These are phyloP conservation scores for Montipora capricornis DNA, from an alignment of 64 coral and sea anemone species.

Conservation along the genomic window DNA sequence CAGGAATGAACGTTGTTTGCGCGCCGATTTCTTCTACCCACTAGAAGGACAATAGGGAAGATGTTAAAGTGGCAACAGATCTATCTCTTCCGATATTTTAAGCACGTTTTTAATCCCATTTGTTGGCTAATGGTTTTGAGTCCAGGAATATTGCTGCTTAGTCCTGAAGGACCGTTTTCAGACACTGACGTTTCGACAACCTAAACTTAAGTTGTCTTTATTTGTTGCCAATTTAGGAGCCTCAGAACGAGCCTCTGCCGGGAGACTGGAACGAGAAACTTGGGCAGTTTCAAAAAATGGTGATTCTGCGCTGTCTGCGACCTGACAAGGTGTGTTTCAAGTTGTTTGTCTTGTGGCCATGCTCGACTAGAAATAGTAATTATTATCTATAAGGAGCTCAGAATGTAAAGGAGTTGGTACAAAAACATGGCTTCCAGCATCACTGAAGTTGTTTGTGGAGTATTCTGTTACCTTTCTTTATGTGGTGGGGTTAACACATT, in stretches of 20 bases:
- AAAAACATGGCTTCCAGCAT: background rate
- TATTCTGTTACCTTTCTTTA: background rate
- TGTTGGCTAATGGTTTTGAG: no score
- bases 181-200: no score
- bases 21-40: no score
- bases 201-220: no score
- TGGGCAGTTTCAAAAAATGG: slow-evolving; percentile 93
- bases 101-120: no score
- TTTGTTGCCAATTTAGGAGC: slow-evolving; percentile 64
- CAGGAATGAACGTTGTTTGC: no score
- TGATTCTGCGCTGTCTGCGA: slow-evolving; percentile 90
- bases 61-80: no score
- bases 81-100: no score
- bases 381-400: background rate
- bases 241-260: slow-evolving; percentile 85
- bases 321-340: slow-evolving; percentile 88
- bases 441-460: background rate
- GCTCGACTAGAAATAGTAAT: background rate
- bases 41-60: no score
- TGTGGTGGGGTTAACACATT: background rate
- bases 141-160: no score
- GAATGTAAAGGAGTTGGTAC: background rate
- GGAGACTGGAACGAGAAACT: slow-evolving; percentile 97
- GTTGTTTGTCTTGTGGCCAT: background rate
- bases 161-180: no score